These are phyloP conservation scores for Coecobrya sp. DNA, from an alignment of 2,888 invertebrate genomes.

Conservation along the genomic window DNA sequence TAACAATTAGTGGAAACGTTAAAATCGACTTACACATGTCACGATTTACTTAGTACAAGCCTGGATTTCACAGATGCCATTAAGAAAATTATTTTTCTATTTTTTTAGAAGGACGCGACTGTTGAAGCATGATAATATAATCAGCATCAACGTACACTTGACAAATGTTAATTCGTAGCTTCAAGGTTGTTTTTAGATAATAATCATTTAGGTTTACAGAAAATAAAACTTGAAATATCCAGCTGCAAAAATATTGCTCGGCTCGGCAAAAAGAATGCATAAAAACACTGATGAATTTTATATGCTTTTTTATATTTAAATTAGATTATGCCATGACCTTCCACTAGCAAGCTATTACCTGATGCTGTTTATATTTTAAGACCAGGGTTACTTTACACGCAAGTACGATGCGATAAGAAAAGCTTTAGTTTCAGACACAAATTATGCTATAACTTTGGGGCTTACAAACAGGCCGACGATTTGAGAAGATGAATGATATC, in stretches of 20 bases:
- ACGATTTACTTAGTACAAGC: slow-evolving; percentile 3
- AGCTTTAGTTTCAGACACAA: slow-evolving; percentile 17
- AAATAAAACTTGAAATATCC: slow-evolving; percentile 52
- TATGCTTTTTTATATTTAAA: background rate
- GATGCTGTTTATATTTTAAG: slow-evolving; percentile 34
- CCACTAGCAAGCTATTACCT: slow-evolving; percentile 10
- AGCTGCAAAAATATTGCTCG: slow-evolving; percentile 64
- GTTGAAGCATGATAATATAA: slow-evolving; percentile 33
- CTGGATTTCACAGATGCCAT: slow-evolving; percentile 29
- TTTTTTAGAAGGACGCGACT: slow-evolving; percentile 12
- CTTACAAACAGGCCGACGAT: slow-evolving; percentile 17
- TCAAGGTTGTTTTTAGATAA: slow-evolving; percentile 24
- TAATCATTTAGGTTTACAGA: slow-evolving; percentile 39
- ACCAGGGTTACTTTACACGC: slow-evolving; percentile 15
- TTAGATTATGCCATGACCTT: slow-evolving; percentile 29
- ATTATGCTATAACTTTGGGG: slow-evolving; percentile 8
- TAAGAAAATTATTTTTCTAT: background rate
- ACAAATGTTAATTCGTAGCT: slow-evolving; percentile 31
- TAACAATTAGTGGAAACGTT: background rate
- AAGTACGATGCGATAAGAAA: slow-evolving; percentile 12
- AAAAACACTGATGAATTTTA: background rate
- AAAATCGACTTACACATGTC: background rate
- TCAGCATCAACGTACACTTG: background rate
- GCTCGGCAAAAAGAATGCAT: background rate
- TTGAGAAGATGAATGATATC: slow-evolving; percentile 33